Percentiles rank a stretch among this genome's conserved stretches.
Evolutionary conservation across 2,797 vertebrate genomes (phyloP).

Genomic region (Hydrocynus forskahlii): DNA sequence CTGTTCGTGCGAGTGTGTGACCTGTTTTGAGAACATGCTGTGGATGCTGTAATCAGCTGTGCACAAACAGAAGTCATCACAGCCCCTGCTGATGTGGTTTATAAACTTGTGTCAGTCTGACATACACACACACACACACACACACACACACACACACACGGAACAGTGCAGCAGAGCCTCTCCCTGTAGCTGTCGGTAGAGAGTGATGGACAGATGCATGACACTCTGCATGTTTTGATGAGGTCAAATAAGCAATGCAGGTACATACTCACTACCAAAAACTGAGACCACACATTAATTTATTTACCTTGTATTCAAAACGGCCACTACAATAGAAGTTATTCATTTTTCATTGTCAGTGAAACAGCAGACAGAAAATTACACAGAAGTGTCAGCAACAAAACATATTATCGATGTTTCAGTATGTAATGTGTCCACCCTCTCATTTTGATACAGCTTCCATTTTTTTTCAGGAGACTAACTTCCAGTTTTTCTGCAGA

Average conservation of each 20-base stretch:
- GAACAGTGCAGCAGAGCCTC: not conserved
- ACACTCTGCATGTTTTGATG: not conserved
- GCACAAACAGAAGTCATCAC: conserved; percentile 41
- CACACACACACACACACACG: conserved; percentile 19
- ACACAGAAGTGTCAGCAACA: no score
- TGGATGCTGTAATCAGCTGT: conserved; percentile 55
- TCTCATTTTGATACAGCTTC: no score
- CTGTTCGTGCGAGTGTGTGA: conserved; percentile 31
- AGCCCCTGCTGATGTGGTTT: conserved; percentile 44
- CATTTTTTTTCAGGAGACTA: no score
- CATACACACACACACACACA: conserved; percentile 23
- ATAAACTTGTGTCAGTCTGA: conserved; percentile 38
- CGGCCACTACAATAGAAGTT: no score
- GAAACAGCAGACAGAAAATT: no score
- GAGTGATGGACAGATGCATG: not conserved
- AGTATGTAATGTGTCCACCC: no score
- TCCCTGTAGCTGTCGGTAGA: not conserved
- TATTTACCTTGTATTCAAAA: no score
- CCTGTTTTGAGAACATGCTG: conserved; percentile 47
- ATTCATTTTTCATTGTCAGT: no score
- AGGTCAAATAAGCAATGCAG: not conserved
- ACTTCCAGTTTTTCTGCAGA: no score
- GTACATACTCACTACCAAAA: not conserved
- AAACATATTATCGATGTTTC: no score
- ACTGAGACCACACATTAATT: no score